Evolutionary conservation across 2,797 vertebrate genomes (phyloP).

Genomic region (Danio tinwini): DNA sequence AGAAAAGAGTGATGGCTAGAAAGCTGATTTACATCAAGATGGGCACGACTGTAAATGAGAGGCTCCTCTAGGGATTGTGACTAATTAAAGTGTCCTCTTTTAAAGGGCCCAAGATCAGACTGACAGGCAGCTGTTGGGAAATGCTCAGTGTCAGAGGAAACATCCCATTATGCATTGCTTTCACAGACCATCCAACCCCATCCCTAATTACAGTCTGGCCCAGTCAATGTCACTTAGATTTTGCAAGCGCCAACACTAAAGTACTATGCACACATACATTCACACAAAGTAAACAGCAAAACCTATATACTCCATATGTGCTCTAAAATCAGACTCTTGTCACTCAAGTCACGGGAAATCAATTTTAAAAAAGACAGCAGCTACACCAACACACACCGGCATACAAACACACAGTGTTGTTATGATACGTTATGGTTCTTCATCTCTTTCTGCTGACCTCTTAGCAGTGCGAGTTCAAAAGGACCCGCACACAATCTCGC

Average conservation of each 20-base stretch:
- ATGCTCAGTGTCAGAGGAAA: constrained; percentile 64
- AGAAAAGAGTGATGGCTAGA: constrained; percentile 69
- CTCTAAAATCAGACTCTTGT: constrained; percentile 35
- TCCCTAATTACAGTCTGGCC: constrained; percentile 65
- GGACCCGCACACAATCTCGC: constrained; percentile 80
- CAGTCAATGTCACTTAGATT: constrained; percentile 64
- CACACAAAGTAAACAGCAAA: neutral
- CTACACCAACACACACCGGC: constrained; percentile 35
- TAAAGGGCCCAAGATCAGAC: constrained; percentile 61
- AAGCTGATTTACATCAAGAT: constrained; percentile 68
- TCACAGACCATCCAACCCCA: constrained; percentile 58
- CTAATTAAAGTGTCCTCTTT: constrained; percentile 70
- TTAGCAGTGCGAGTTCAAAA: constrained; percentile 75
- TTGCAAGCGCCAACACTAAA: constrained; percentile 52
- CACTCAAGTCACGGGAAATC: constrained; percentile 34
- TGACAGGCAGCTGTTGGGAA: constrained; percentile 69
- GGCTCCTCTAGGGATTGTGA: constrained; percentile 68
- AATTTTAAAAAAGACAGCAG: constrained; percentile 34
- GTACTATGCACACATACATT: constrained; percentile 35
- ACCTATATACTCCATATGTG: constrained; percentile 23
- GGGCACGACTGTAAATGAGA: constrained; percentile 64
- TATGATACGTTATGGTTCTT: constrained; percentile 66
- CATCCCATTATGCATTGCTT: constrained; percentile 60
- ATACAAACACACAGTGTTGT: constrained; percentile 54
- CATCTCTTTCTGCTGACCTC: constrained; percentile 78